Evolutionary conservation across 2,113 vertebrate genomes (phyloP).

Genomic region (Lepisosteus osseus): DNA sequence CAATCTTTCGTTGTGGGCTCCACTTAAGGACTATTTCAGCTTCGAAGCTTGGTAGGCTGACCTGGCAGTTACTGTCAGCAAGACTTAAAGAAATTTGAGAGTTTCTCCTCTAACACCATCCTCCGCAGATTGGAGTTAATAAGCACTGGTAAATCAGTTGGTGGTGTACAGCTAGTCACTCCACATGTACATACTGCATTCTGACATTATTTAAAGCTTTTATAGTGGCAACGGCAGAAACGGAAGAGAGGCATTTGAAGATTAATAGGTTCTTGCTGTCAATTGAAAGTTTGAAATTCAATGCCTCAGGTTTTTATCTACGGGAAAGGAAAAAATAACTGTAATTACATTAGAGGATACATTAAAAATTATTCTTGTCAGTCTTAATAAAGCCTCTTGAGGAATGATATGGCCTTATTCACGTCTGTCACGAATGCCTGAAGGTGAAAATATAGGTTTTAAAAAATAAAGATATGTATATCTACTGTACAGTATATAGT

Average conservation of each 20-base stretch:
- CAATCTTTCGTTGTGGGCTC: no score
- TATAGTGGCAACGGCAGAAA: neutral
- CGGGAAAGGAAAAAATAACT: neutral
- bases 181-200: neutral
- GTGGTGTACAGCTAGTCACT: neutral
- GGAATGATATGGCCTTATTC: neutral
- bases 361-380: neutral
- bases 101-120: no score
- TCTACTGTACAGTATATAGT: no score
- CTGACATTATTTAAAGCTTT: neutral
- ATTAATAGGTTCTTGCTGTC: neutral
- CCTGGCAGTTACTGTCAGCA: no score
- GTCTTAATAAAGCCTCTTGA: conserved; percentile 2
- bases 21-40: no score
- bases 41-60: no score
- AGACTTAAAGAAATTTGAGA: no score
- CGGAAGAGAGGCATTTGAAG: neutral
- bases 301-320: neutral
- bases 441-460: no score
- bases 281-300: neutral
- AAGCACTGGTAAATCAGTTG: neutral
- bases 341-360: neutral
- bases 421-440: neutral
- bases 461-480: no score
- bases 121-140: neutral